phyloP scores from a whole-genome alignment of 2,113 vertebrate species.

The Elgaria multicarinata region DNA sequence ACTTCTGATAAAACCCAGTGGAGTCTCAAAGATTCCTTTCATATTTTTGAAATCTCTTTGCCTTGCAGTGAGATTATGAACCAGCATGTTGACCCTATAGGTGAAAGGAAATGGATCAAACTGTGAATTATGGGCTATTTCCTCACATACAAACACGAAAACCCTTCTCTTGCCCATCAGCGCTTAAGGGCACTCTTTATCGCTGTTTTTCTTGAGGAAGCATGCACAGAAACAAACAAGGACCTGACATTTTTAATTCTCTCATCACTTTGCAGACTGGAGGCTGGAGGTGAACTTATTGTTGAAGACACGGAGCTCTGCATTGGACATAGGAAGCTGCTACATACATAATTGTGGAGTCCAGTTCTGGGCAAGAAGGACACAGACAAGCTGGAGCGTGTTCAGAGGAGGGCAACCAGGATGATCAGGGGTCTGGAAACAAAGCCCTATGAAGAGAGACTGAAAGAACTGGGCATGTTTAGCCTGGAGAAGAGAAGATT shows the following conservation, averaged over 20 bases:
- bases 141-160: constrained; percentile 39
- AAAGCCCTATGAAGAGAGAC: too few species aligned
- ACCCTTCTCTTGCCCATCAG: constrained; percentile 50
- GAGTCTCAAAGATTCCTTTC: constrained; percentile 47
- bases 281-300: neutral
- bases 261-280: neutral
- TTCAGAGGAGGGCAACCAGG: too few species aligned
- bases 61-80: constrained; percentile 35
- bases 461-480: too few species aligned
- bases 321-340: neutral
- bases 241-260: neutral
- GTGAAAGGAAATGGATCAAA: constrained; percentile 58
- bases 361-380: too few species aligned
- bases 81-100: neutral
- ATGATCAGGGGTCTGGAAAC: too few species aligned
- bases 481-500: too few species aligned
- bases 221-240: constrained; percentile 22
- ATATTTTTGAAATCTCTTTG: constrained; percentile 36
- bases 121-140: constrained; percentile 48
- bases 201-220: constrained; percentile 56
- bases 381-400: too few species aligned
- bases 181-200: constrained; percentile 62
- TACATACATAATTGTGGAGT: too few species aligned
- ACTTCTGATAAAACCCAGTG: neutral
- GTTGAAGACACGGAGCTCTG: neutral